These are phyloP conservation scores for Drosophila ezoana DNA, from an alignment of 2,888 invertebrate genomes.

Conservation along the genomic window DNA sequence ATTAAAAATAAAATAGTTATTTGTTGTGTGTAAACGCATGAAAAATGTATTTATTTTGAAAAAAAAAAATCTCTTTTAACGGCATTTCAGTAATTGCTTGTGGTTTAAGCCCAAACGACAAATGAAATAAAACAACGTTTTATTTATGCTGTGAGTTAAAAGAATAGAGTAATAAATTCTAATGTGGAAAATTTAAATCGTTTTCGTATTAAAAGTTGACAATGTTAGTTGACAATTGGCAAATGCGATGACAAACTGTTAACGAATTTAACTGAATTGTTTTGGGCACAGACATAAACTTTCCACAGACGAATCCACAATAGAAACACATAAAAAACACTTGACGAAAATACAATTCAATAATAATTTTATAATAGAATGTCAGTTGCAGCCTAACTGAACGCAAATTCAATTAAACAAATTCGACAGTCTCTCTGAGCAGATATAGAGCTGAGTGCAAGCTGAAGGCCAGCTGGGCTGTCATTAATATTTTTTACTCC, in stretches of 20 bases:
- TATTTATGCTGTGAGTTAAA: not conserved
- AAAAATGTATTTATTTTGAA: not conserved
- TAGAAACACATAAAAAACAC: not conserved
- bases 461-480: constrained; percentile 28
- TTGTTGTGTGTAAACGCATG: not conserved
- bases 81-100: too few species aligned
- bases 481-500: constrained; percentile 59
- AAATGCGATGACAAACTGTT: not conserved
- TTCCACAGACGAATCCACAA: not conserved
- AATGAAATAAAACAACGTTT: not conserved
- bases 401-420: constrained; percentile 49
- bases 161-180: too few species aligned
- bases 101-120: too few species aligned
- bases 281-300: not conserved
- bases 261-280: not conserved
- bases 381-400: constrained; percentile 38
- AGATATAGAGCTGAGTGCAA: constrained; percentile 12
- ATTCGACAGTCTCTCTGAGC: constrained; percentile 7
- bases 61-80: too few species aligned
- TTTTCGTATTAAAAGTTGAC: not conserved
- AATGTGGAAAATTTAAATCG: too few species aligned
- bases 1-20: not conserved
- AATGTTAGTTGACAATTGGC: not conserved
- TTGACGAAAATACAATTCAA: constrained; percentile 15
- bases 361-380: constrained; percentile 42